Base-by-base conservation (phyloP, 2,888 invertebrate genomes). In the Perizoma flavofasciatum region DNA sequence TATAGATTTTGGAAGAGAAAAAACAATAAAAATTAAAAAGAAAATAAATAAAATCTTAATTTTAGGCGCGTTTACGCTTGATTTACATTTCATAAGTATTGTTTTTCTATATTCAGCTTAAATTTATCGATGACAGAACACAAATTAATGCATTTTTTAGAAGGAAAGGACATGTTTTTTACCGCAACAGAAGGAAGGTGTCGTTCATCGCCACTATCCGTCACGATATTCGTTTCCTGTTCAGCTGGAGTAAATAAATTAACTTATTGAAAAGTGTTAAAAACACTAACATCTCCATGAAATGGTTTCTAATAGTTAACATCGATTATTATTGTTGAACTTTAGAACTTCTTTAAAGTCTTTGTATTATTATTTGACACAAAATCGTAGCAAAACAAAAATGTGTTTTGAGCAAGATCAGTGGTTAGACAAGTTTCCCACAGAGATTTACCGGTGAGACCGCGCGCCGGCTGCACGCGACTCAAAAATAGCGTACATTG, bases 401-500 rank as follows among this genome's bases (percentile, higher is more conserved):
- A 67, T 61, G 48, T 67, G 66, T 66, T 71, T 67, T 72, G 71
- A 69, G 70, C 74, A 73, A 77, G 76, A 74, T 73, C 69, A 70
- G 73, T 73, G 79, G 79, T 77, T 72, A 75, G 77, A 84, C 75
- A 79, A 78, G 82, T 86, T 91, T 92, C 91, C 91, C 92, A 92
- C 91, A 91, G 88, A 89, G 92, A 91, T 92, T 91, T 89, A 87
- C 85, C 83, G 75, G 77, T 78, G 81, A 80, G 81, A 78, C 80
- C 80, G 77, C 77, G 75, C 78, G 89, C 89, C 91, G 90, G 89
- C 89, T 89, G 90, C 89, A 88, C 87, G 89, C 88, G 86, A 82
- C 88, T 78, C 86, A 86, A 85, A 90, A 92, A 92, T 92, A 92
- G 89, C 86, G 71, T 86, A 79, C 88, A 90, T 85, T 89, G 89